Conservation (phyloP, 1,140 invertebrate genomes). For the Drosophila nikananu region DNA sequence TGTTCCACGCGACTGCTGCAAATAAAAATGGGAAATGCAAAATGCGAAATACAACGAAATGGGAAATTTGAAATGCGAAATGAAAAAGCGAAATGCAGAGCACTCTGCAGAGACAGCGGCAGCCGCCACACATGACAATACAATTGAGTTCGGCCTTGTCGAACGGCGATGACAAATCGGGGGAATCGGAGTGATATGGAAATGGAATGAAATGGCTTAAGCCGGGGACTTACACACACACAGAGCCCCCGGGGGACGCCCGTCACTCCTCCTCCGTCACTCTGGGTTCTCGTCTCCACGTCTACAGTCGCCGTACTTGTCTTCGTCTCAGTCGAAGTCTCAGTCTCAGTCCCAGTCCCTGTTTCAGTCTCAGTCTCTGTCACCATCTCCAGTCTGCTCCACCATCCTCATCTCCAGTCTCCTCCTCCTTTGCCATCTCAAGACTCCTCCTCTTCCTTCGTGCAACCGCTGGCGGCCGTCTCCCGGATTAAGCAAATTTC, state of each 20-base stretch:
- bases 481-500: constrained; percentile 53
- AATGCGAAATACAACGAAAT: constrained; percentile 8
- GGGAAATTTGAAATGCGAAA: constrained; percentile 15
- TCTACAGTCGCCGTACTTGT: neutral
- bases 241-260: neutral
- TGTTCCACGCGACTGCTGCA: constrained; percentile 11
- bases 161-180: constrained; percentile 35
- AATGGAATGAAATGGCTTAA: constrained; percentile 43
- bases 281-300: neutral
- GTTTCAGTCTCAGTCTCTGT: neutral
- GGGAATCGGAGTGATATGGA: constrained; percentile 7
- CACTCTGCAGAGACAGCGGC: neutral
- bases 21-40: constrained; percentile 34
- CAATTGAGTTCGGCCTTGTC: constrained; percentile 35
- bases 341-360: neutral
- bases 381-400: neutral
- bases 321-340: neutral
- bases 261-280: constrained; percentile 6
- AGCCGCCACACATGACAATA: constrained; percentile 33
- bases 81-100: constrained; percentile 13
- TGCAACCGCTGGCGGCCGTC: constrained; percentile 46
- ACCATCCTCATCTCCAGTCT: neutral
- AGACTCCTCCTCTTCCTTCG: neutral
- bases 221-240: constrained; percentile 40
- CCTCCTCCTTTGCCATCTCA: neutral